Evolutionary conservation across 2,888 invertebrate species (phyloP).

Genomic region (Anorthoa munda): DNA sequence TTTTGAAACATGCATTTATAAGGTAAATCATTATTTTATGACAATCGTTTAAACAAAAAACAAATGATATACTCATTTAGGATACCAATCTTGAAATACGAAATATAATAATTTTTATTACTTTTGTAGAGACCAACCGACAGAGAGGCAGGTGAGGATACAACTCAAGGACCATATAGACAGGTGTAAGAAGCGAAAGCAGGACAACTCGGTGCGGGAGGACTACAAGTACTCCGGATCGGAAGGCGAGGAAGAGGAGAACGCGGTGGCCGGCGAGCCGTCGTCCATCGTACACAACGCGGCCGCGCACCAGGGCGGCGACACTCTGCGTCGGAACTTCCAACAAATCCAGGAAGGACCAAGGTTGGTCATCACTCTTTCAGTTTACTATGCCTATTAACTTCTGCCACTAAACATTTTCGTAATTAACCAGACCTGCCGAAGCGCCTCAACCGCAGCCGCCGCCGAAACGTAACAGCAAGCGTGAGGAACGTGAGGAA

Average conservation of each 20-base stretch:
- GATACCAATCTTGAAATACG: not conserved
- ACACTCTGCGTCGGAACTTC: conserved; percentile 99
- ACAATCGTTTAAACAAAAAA: not conserved
- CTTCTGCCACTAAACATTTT: conserved; percentile 55
- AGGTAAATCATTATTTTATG: conserved; percentile 78
- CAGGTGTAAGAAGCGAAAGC: conserved; percentile 98
- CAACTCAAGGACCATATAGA: conserved; percentile 99
- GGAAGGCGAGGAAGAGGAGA: conserved; percentile 99
- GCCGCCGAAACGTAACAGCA: conserved; percentile 91
- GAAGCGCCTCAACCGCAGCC: conserved; percentile 92
- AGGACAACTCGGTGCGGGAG: conserved; percentile 95
- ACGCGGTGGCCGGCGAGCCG: conserved; percentile 97
- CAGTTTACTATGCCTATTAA: conserved; percentile 55
- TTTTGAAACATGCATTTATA: conserved; percentile 99
- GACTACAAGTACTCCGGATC: conserved; percentile 98
- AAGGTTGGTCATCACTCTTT: conserved; percentile 73
- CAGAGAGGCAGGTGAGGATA: conserved; percentile 99
- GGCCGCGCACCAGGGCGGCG: conserved; percentile 95
- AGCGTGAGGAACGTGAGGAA: conserved; percentile 91
- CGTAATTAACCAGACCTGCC: conserved; percentile 91
- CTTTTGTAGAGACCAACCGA: conserved; percentile 96
- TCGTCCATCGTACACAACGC: conserved; percentile 97
- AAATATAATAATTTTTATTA: not conserved
- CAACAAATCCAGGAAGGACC: conserved; percentile 97
- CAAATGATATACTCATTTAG: not conserved